Percentiles rank a stretch among this genome's conserved stretches.
These are phyloP conservation scores for Neodontobutis hainanensis DNA, from an alignment of 2,113 vertebrate genomes.

Conservation along the genomic window DNA sequence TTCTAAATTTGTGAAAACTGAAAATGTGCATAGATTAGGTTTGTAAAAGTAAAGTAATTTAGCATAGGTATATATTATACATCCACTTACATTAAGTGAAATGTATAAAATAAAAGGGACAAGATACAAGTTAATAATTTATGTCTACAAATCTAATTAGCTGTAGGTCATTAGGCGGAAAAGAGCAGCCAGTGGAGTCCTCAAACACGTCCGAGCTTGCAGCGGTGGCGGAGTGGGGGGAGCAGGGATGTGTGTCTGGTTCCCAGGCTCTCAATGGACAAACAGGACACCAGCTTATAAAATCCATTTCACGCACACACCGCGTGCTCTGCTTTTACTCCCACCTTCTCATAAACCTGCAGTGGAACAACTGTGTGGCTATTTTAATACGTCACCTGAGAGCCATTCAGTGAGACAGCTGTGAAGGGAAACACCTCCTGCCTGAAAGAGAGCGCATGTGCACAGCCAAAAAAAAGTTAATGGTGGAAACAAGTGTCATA, in stretches of 20 bases:
- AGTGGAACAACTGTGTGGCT: slow-evolving; percentile 7
- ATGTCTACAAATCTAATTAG: neutral
- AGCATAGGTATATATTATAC: no score
- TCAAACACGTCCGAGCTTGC: slow-evolving; percentile 45
- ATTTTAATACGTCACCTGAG: slow-evolving; percentile 49
- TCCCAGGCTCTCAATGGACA: slow-evolving; percentile 42
- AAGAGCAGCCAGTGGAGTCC: slow-evolving; percentile 20
- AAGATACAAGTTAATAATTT: no score
- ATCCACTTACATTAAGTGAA: no score
- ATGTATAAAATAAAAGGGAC: no score
- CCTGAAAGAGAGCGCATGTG: slow-evolving; percentile 29
- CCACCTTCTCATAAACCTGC: slow-evolving; percentile 19
- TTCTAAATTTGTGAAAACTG: no score
- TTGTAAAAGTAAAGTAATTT: no score
- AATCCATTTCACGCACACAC: neutral
- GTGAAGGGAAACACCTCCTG: neutral
- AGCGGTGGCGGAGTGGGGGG: slow-evolving; percentile 3
- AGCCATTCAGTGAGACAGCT: slow-evolving; percentile 4
- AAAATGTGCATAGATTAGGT: no score
- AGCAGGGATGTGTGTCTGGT: slow-evolving; percentile 9
- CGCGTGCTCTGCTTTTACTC: neutral
- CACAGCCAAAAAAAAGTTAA: slow-evolving; percentile 2
- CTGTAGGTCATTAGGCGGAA: neutral
- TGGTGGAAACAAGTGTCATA: neutral
- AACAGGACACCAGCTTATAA: neutral